Evolutionary conservation across 2,797 vertebrate genomes (phyloP), one percentile per base, ranked within the genome.

Genomic region (Parotocinclus haroldoi): DNA sequence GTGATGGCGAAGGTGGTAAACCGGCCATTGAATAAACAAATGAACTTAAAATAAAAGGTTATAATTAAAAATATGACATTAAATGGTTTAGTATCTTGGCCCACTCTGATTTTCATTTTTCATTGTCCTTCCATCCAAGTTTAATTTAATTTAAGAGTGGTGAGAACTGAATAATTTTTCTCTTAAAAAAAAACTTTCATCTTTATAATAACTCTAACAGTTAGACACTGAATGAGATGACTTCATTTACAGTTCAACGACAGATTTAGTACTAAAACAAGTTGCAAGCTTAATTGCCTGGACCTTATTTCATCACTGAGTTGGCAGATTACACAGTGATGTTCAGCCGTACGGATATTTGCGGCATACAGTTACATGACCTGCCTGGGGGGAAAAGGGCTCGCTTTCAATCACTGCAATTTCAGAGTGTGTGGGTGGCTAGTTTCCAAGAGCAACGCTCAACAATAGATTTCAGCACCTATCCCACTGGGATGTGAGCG

Each of bases 391-490:
- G 12, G 39, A 17, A 45, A 37, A 36, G 14, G 44, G 18, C 11
- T 69, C 37, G 8, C 54, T 17, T 63, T 57, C 46, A 42, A 51
- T 63, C 54, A 12, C 38, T 17, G 46, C 19, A 42, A 52, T 53
- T 14, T 61, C 46, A 36, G 37, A 9, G 55, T 36, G 66, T 50
- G 62, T 61, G 63, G 72, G 63, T 48, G 45, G 14, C 63, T 14
- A 10, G 67, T 65, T 57, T 70, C 63, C 67, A 64, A 62, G 63
- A 66, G 72, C 67, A 74, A 74, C 67, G 52, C 48, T 60, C 63
- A 45, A 62, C 68, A 70, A 70, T 74, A 74, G 67, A 52, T 66
- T 74, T 66, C 45, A 55, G 42, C 63, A 46, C 17, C 54, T 58
- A 70, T 71, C 58, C 69, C 50, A 55, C 67, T 66, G 66, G 54